Evolutionary conservation across 2,888 invertebrate species (phyloP).

Genomic region (Napeogenes inachia): DNA sequence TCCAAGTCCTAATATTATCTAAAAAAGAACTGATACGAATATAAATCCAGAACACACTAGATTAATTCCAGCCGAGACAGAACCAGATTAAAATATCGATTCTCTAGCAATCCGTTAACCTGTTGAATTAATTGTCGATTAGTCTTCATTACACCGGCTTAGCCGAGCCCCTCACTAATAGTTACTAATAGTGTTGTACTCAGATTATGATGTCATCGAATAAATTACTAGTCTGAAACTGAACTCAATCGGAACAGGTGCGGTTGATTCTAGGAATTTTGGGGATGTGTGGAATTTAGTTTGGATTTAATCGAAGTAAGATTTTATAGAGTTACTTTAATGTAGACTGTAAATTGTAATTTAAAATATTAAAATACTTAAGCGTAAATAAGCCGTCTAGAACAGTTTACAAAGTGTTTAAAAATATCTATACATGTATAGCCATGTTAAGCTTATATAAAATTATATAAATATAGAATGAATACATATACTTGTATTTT

Average conservation of each 20-base stretch:
- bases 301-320: slow-evolving; percentile 8
- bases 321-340: slow-evolving; percentile 12
- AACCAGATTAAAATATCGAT: slow-evolving; percentile 33
- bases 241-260: background rate
- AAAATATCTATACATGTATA: too few relatives aligned
- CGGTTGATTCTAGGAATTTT: background rate
- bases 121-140: slow-evolving; percentile 35
- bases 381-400: too few relatives aligned
- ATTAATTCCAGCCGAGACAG: slow-evolving; percentile 19
- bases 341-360: too few relatives aligned
- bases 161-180: slow-evolving; percentile 51
- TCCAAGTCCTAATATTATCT: background rate
- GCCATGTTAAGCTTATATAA: too few relatives aligned
- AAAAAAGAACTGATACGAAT: background rate
- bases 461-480: too few relatives aligned
- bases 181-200: slow-evolving; percentile 65
- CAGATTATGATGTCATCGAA: slow-evolving; percentile 23
- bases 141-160: slow-evolving; percentile 26
- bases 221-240: slow-evolving; percentile 18
- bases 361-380: too few relatives aligned
- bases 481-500: too few relatives aligned
- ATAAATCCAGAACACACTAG: slow-evolving; percentile 7
- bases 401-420: too few relatives aligned
- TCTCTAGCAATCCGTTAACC: slow-evolving; percentile 22
- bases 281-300: background rate